phyloP scores from a whole-genome alignment of 2,113 vertebrate species.

The Mus spicilegus region DNA sequence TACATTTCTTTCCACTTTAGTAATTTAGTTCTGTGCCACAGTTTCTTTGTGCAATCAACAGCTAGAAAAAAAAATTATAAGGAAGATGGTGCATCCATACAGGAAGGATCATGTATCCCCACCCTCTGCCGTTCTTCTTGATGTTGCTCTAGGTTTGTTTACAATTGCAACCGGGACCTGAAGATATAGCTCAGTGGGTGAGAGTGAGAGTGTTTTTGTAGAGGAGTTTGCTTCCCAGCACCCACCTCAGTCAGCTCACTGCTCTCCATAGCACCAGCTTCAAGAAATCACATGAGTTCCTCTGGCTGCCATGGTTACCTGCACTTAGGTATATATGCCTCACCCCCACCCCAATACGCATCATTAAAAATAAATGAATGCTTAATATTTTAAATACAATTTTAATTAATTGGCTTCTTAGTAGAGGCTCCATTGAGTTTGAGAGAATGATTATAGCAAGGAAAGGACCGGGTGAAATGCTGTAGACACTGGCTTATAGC shows the following conservation, averaged over 20 bases:
- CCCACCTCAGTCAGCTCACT: background rate
- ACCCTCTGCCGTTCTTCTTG: background rate
- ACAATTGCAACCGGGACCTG: background rate
- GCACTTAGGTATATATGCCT: background rate
- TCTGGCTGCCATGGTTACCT: background rate
- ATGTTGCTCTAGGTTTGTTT: background rate
- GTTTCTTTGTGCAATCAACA: conserved; percentile 81
- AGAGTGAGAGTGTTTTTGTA: background rate
- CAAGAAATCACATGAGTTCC: background rate
- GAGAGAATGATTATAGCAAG: background rate
- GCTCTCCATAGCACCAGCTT: background rate
- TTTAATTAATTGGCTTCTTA: background rate
- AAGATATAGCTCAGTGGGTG: background rate
- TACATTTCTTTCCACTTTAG: conserved; percentile 83
- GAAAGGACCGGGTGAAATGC: background rate
- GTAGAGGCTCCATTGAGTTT: background rate
- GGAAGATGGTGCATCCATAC: conserved; percentile 54
- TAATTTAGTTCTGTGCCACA: conserved; percentile 81
- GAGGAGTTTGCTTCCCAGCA: background rate
- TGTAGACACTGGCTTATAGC: too few species aligned
- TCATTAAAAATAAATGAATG: background rate
- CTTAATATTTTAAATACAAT: background rate
- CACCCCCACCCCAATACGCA: background rate
- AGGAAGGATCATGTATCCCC: background rate
- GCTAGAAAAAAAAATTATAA: conserved; percentile 83